Conservation (phyloP, 2,888 invertebrate genomes). For the Caenorhabditis sinica region DNA sequence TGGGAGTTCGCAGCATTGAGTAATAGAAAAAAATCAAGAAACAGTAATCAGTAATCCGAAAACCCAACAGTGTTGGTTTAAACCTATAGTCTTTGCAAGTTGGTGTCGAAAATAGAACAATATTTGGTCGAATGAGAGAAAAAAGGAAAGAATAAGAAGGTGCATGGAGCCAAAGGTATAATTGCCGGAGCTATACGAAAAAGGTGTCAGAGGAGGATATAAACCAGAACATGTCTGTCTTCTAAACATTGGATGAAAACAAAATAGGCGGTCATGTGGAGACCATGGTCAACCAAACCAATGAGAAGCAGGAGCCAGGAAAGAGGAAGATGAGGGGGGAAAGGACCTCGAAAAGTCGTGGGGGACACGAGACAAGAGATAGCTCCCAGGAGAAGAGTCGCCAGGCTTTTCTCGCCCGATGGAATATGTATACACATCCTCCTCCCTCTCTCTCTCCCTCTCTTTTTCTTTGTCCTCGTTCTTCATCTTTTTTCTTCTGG, state of each 20-base stretch:
- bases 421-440: slow-evolving; percentile 50
- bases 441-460: slow-evolving; percentile 4
- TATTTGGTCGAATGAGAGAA: slow-evolving; percentile 6
- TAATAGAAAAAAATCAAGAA: not conserved
- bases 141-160: too few relatives aligned
- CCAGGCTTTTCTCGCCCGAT: slow-evolving; percentile 13
- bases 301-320: slow-evolving; percentile 16
- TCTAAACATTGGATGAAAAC: not conserved
- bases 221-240: not conserved
- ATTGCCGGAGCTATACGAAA: not conserved
- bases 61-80: slow-evolving; percentile 19
- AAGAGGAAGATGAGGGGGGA: not conserved
- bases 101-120: slow-evolving; percentile 20
- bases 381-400: slow-evolving; percentile 42
- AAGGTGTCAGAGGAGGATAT: not conserved
- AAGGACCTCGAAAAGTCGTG: slow-evolving; percentile 22
- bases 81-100: not conserved
- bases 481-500: slow-evolving; percentile 1
- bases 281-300: slow-evolving; percentile 22
- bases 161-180: not conserved
- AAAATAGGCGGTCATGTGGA: slow-evolving; percentile 35
- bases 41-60: slow-evolving; percentile 25
- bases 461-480: slow-evolving; percentile 7
- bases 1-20: too few relatives aligned
- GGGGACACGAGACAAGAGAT: slow-evolving; percentile 14